Conservation (phyloP, 2,888 invertebrate species). For the Ferdinandea cuprea region DNA sequence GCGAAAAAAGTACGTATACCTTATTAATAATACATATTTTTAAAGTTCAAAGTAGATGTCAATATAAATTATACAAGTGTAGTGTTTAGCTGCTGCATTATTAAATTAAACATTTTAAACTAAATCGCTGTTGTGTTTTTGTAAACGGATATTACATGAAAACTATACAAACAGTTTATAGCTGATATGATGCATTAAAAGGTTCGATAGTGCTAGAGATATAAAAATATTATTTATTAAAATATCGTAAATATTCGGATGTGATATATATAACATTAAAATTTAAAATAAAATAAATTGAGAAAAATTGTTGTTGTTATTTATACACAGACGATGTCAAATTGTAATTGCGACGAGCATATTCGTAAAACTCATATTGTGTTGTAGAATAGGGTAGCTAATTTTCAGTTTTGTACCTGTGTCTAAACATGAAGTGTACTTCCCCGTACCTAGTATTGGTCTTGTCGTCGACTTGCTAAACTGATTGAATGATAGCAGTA, state of each 20-base stretch:
- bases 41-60: conserved; percentile 65
- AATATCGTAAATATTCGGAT: conserved; percentile 69
- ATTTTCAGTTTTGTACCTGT: too few relatives aligned
- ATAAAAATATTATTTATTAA: conserved; percentile 52
- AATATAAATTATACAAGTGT: conserved; percentile 45
- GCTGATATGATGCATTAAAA: conserved; percentile 46
- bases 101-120: conserved; percentile 37
- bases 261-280: conserved; percentile 60
- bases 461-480: too few relatives aligned
- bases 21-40: conserved; percentile 39
- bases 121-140: conserved; percentile 61
- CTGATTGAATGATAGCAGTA: too few relatives aligned
- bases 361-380: too few relatives aligned
- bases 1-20: conserved; percentile 32
- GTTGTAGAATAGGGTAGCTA: too few relatives aligned
- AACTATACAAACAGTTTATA: conserved; percentile 33
- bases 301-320: too few relatives aligned
- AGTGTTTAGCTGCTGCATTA: conserved; percentile 30
- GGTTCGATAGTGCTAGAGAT: conserved; percentile 30
- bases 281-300: conserved; percentile 9
- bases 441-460: too few relatives aligned
- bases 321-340: too few relatives aligned
- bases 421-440: too few relatives aligned
- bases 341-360: too few relatives aligned
- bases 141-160: conserved; percentile 48